Base-by-base conservation (phyloP, 2,113 vertebrate genomes). In the Rhea americana region DNA sequence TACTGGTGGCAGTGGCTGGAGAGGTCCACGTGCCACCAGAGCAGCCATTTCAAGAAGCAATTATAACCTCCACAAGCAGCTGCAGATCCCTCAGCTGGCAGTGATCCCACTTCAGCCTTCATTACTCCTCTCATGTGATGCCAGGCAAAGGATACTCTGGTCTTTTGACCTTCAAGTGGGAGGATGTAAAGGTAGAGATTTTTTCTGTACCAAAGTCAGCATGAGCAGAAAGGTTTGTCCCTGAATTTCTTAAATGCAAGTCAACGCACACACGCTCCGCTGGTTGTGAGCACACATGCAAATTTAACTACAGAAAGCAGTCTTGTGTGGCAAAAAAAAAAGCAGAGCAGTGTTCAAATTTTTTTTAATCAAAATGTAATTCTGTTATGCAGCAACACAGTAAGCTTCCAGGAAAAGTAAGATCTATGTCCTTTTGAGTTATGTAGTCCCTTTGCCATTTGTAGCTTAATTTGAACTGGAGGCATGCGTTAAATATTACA, bases 51-150 rank as follows among this genome's bases (percentile, higher is more conserved):
- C 13, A 37, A 70, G 55, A 61, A 39, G 30, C 53, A 11, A 35
- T 9, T 20, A 5, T 56, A 71, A 50, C 25, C 37, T 48, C 53
- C 1, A 1, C 24, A 78, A 56, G 6, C 2, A 0, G 16, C 26
- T 67, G 59, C 1, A 10, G 45, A 37, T 16, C 4, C 0, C 39
- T 62, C 15, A 67, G 25, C 32, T 78, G 37, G 37, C 45, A 77
- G 41, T 0, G 0, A 55, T 32, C 12, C 2, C 11, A 20, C 9
- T 41, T 58, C 17, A 13, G 35, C 28, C 25, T 70, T 37, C 8
- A 7, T 56, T 74, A 9, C 18, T 80, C 30, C 41, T 53, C 22
- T 39, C 32, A 17, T 77, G 25, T 74, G 56, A n/a, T 17, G 50
- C 32, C 16, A 43, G n/a, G 65, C 20, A 62, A n/a, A 50, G 13